Evolutionary conservation across 2,113 vertebrate species (phyloP).

Genomic region (Macquaria australasica): DNA sequence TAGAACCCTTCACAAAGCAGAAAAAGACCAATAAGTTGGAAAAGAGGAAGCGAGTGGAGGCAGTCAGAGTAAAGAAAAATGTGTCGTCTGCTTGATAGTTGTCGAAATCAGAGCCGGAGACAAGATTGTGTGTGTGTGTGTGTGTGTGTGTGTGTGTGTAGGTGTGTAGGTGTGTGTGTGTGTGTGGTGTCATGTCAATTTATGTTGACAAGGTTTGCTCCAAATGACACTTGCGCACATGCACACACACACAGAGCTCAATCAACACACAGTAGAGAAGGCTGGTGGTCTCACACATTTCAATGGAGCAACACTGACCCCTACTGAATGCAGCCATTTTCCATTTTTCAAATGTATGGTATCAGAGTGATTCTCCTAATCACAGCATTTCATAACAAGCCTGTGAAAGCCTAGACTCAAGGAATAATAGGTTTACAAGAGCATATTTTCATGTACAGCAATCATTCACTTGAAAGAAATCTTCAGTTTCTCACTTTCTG

Average conservation of each 20-base stretch:
- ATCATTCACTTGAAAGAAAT: neutral
- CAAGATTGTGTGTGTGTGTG: constrained; percentile 6
- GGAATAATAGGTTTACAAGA: constrained; percentile 32
- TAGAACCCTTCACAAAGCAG: constrained; percentile 52
- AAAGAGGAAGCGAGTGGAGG: constrained; percentile 34
- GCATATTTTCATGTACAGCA: constrained; percentile 11
- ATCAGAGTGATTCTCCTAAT: neutral
- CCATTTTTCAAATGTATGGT: neutral
- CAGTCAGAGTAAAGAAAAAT: constrained; percentile 27
- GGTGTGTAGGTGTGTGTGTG: constrained; percentile 1
- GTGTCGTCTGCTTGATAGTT: constrained; percentile 31
- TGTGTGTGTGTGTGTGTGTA: constrained; percentile 29
- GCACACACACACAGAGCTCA: constrained; percentile 2
- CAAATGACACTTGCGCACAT: constrained; percentile 12
- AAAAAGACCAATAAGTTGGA: constrained; percentile 54
- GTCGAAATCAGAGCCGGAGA: constrained; percentile 22
- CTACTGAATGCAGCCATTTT: constrained; percentile 57
- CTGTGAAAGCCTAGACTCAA: constrained; percentile 8
- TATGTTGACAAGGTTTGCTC: constrained; percentile 36
- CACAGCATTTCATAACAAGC: constrained; percentile 11
- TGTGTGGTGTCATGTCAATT: constrained; percentile 10
- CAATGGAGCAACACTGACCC: constrained; percentile 78
- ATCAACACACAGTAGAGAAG: constrained; percentile 1
- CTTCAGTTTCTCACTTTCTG: neutral
- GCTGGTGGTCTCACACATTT: constrained; percentile 19